Conservation (phyloP, 2,888 invertebrate species). For the Criorhina ranunculi region DNA sequence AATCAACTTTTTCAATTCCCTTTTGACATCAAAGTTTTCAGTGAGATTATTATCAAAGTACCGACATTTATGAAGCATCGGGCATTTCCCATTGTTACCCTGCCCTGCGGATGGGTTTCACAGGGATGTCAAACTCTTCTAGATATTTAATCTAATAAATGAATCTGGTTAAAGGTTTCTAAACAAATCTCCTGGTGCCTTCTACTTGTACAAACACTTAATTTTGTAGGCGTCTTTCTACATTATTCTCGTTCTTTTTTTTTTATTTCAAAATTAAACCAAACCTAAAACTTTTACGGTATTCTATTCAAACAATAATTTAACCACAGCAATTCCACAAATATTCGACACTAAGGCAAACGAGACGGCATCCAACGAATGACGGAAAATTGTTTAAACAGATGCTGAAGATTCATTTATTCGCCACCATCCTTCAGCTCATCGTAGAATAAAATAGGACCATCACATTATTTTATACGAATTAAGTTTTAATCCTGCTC, state of each 20-base stretch:
- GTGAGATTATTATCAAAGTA: too few relatives aligned
- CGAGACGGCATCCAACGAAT: constrained; percentile 9
- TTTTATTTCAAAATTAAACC: constrained; percentile 11
- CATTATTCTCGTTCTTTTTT: constrained; percentile 1
- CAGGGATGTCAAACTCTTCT: too few relatives aligned
- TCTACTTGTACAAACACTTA: background rate
- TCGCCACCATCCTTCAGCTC: background rate
- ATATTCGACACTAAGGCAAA: constrained; percentile 28
- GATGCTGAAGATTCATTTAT: constrained; percentile 51
- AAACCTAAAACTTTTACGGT: constrained; percentile 26
- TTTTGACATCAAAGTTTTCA: too few relatives aligned
- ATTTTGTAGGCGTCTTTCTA: constrained; percentile 5
- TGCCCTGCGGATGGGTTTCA: too few relatives aligned
- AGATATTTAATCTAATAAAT: background rate
- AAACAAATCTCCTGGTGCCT: background rate
- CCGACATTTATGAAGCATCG: too few relatives aligned
- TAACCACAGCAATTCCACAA: constrained; percentile 15
- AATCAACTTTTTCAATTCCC: too few relatives aligned
- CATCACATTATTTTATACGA: constrained; percentile 59
- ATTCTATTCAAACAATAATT: constrained; percentile 33
- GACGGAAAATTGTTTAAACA: constrained; percentile 49
- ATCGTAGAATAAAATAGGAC: constrained; percentile 15
- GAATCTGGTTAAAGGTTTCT: background rate
- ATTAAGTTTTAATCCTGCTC: constrained; percentile 58
- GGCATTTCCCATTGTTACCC: too few relatives aligned